phyloP scores from a whole-genome alignment of 2,797 vertebrate genomes.

The Darevskia nairensis region DNA sequence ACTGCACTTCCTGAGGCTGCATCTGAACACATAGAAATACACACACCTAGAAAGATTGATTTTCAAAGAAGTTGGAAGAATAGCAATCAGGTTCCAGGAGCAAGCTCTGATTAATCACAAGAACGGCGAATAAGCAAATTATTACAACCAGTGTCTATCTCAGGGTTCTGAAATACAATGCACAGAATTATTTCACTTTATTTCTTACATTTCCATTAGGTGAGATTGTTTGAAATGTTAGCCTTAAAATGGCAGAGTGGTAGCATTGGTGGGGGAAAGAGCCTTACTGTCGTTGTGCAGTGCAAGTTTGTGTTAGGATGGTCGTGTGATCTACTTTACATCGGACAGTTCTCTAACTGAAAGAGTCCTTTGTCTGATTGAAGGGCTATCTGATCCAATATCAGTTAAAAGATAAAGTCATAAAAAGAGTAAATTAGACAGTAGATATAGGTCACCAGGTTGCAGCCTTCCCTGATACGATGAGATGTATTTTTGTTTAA shows the following conservation, averaged over 20 bases:
- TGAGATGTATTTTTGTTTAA: no score
- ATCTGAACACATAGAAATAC: not conserved
- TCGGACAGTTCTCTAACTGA: no score
- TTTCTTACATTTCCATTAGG: slow-evolving; percentile 14
- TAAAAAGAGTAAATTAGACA: no score
- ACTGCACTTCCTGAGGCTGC: not conserved
- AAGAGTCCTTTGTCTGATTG: no score
- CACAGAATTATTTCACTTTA: not conserved
- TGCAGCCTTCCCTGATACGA: no score
- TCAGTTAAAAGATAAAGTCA: no score
- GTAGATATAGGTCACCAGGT: no score
- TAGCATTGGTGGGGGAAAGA: not conserved
- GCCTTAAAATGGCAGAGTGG: slow-evolving; percentile 19
- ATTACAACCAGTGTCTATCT: not conserved
- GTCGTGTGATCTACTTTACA: no score
- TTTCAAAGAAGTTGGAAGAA: slow-evolving; percentile 2
- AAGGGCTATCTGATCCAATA: no score
- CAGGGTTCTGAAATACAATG: slow-evolving; percentile 3
- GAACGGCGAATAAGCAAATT: slow-evolving; percentile 20
- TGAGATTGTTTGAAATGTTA: slow-evolving; percentile 26
- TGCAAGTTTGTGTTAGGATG: not conserved
- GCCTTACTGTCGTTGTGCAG: not conserved
- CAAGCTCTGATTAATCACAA: slow-evolving; percentile 22
- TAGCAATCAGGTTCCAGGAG: slow-evolving; percentile 27
- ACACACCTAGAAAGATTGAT: not conserved